A percentile compares a stretch with the other conserved stretches of the same genome.
phyloP scores from a whole-genome alignment of 2,888 invertebrate genomes.

The Sturmia bella region DNA sequence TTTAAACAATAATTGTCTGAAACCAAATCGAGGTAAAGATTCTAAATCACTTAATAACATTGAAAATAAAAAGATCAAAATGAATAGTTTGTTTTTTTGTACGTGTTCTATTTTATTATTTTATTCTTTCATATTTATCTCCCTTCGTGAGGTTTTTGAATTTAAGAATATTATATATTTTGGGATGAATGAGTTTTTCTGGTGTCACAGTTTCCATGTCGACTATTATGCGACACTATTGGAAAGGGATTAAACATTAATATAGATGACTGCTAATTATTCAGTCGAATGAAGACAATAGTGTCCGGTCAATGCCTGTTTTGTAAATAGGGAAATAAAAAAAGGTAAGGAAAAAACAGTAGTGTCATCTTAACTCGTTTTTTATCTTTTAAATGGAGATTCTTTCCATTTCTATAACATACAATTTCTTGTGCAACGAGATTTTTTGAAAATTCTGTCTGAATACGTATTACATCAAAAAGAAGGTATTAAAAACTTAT shows the following conservation, averaged over 20 bases:
- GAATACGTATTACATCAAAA: too few relatives aligned
- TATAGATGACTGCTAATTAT: slow-evolving; percentile 62
- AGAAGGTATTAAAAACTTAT: too few relatives aligned
- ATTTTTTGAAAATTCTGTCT: too few relatives aligned
- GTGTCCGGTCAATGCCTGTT: not conserved
- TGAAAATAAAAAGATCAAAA: slow-evolving; percentile 10
- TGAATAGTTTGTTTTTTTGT: slow-evolving; percentile 33
- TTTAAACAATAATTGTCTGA: slow-evolving; percentile 33
- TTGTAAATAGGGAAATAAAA: not conserved
- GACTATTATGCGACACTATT: slow-evolving; percentile 46
- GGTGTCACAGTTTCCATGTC: slow-evolving; percentile 20
- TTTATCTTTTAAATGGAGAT: slow-evolving; percentile 38
- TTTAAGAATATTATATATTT: not conserved
- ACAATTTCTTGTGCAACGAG: too few relatives aligned
- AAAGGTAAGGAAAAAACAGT: slow-evolving; percentile 42
- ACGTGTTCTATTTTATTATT: slow-evolving; percentile 58
- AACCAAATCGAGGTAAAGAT: slow-evolving; percentile 34
- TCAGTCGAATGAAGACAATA: slow-evolving; percentile 40
- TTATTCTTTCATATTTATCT: slow-evolving; percentile 11
- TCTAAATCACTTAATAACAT: slow-evolving; percentile 42
- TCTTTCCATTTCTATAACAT: too few relatives aligned
- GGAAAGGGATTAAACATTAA: slow-evolving; percentile 48
- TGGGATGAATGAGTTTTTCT: not conserved
- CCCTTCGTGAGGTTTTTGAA: not conserved
- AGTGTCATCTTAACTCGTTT: slow-evolving; percentile 61